These are phyloP conservation scores for Turritopsis dohrnii DNA, from an alignment of 30 jellyfish, hydroid and myxozoan genomes.

Conservation along the genomic window DNA sequence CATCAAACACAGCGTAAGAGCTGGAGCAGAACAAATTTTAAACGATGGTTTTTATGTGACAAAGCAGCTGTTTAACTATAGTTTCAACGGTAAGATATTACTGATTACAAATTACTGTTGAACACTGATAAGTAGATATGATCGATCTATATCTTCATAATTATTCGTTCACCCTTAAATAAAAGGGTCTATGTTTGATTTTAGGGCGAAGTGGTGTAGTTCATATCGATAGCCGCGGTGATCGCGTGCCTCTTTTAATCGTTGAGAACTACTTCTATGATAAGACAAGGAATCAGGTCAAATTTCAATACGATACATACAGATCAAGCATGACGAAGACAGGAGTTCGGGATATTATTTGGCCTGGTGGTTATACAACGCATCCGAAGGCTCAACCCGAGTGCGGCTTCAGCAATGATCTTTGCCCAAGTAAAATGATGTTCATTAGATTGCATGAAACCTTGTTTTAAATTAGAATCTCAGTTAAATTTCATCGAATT, in stretches of 20 bases:
- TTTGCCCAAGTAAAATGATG: slow-evolving; percentile 19
- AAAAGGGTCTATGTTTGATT: too few relatives aligned
- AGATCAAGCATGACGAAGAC: background rate
- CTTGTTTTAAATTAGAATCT: too few relatives aligned
- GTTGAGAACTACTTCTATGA: background rate
- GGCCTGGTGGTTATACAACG: slow-evolving; percentile 35
- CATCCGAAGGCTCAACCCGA: slow-evolving; percentile 50
- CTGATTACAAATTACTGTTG: background rate
- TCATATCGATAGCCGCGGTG: slow-evolving; percentile 43
- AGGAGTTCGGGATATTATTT: background rate
- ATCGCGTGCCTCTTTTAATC: slow-evolving; percentile 53
- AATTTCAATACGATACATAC: background rate
- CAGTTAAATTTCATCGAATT: too few relatives aligned
- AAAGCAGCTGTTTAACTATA: slow-evolving; percentile 21
- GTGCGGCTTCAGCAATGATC: slow-evolving; percentile 64
- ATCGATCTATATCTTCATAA: too few relatives aligned
- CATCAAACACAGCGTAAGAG: slow-evolving; percentile 22
- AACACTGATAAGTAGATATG: too few relatives aligned
- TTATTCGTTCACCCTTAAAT: too few relatives aligned
- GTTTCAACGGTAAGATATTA: slow-evolving; percentile 39
- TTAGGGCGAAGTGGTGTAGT: slow-evolving; percentile 69
- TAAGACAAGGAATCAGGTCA: background rate
- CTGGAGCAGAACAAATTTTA: slow-evolving; percentile 19
- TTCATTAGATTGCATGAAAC: too few relatives aligned
- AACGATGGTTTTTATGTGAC: slow-evolving; percentile 38